Percentiles rank a stretch among this genome's conserved stretches.
Evolutionary conservation across 2,888 invertebrate genomes (phyloP).

Genomic region (Cataglyphis livida): DNA sequence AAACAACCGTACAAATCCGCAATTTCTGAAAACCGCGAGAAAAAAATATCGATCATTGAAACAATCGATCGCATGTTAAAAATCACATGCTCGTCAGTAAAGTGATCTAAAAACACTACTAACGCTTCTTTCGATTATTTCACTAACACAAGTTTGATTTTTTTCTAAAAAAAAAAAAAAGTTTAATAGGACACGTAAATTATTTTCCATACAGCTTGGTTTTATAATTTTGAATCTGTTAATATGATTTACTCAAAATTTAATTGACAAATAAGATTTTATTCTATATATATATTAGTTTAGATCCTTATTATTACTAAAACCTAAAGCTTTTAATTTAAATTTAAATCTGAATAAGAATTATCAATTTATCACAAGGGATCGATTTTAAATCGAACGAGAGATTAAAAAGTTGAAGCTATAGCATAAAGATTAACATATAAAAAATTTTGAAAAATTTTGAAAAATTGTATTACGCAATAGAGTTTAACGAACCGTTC

Average conservation of each 20-base stretch:
- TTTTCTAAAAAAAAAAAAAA: neutral
- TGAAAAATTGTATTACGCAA: slow-evolving; percentile 5
- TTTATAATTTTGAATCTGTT: neutral
- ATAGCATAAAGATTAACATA: neutral
- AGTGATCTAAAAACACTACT: neutral
- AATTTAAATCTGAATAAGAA: neutral
- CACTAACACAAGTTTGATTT: neutral
- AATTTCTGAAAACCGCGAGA: slow-evolving; percentile 53
- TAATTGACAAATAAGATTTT: neutral
- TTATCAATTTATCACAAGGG: neutral
- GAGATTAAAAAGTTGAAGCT: neutral
- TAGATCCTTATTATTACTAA: neutral
- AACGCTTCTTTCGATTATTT: neutral
- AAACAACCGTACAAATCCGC: slow-evolving; percentile 49
- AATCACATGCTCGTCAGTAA: neutral
- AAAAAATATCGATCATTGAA: slow-evolving; percentile 11
- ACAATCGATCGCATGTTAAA: neutral
- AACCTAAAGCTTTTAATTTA: neutral
- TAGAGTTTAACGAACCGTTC: slow-evolving; percentile 42
- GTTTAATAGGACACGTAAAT: neutral
- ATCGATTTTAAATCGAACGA: neutral
- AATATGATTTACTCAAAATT: neutral
- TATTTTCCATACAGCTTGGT: neutral
- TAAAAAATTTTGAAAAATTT: slow-evolving; percentile 8
- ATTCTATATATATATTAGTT: neutral